These are phyloP conservation scores for Dexiosoma caninum DNA, from an alignment of 2,888 invertebrate genomes.

Conservation along the genomic window DNA sequence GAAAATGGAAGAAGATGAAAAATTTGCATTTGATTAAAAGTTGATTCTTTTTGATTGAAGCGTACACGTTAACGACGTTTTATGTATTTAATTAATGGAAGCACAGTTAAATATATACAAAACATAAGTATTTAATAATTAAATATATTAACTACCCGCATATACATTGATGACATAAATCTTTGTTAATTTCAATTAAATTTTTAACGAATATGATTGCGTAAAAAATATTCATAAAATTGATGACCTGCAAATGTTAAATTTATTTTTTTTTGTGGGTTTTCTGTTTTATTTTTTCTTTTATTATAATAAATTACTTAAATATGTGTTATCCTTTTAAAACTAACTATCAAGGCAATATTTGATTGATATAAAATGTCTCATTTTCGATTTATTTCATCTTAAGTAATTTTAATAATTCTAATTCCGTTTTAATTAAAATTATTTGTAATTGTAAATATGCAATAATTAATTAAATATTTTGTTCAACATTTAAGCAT, in stretches of 20 bases:
- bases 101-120: slow-evolving; percentile 48
- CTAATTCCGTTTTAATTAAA: slow-evolving; percentile 44
- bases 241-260: slow-evolving; percentile 10
- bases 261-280: not conserved
- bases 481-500: slow-evolving; percentile 36
- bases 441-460: slow-evolving; percentile 31
- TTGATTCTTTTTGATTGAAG: not conserved
- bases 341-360: slow-evolving; percentile 73
- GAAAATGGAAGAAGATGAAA: not conserved
- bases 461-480: not conserved
- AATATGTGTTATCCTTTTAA: slow-evolving; percentile 39
- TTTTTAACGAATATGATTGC: not conserved
- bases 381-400: slow-evolving; percentile 35
- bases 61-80: slow-evolving; percentile 13
- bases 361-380: slow-evolving; percentile 71
- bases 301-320: slow-evolving; percentile 23
- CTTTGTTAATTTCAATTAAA: not conserved
- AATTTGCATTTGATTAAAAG: not conserved
- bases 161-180: not conserved
- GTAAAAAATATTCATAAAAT: not conserved
- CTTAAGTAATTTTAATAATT: slow-evolving; percentile 13
- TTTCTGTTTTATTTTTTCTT: not conserved
- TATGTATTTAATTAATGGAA: no score
- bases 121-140: not conserved
- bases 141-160: not conserved